Evolutionary conservation across 2,797 vertebrate genomes (phyloP), one percentile per base, ranked within the genome.

Genomic region (Varecia variegata): DNA sequence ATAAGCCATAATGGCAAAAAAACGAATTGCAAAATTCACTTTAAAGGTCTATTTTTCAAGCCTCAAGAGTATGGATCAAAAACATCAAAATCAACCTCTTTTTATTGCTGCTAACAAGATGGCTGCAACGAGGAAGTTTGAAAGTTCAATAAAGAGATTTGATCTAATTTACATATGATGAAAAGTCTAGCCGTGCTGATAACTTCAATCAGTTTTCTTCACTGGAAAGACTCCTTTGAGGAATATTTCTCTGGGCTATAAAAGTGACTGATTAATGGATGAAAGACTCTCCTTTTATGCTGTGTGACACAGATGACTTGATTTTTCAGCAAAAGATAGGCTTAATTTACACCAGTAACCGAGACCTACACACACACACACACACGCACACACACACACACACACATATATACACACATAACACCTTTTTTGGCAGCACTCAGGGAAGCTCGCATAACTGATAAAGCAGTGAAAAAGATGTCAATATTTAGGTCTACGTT

Each of bases 1-100:
- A 86, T 73, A 88, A 79, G 38, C 38, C 70, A 84, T 89, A 76
- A 65, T 86, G 47, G 32, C 76, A 83, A 83, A 80, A 87, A 87
- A 58, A 62, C 7, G 13, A 10, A 58, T 89, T 88, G 10, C 40
- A 81, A 13, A 88, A 65, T 38, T 65, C 13, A 88, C 35, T 82
- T 83, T 67, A 88, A 80, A 80, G 54, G 17, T 93, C 54, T 52
- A 70, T 52, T 95, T 95, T 92, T 94, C 45, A 96, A 54, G 52
- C 50, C 35, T 94, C 73, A 87, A 32, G 30, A 90, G 81, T 94
- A 43, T 93, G 70, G n/a, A 81, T 92, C 58, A 85, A 85, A 97
- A 89, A 81, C 25, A 35, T 32, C 38, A 89, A 83, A 52, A 38
- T 13, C 32, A 74, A 73, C 12, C 71, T 85, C 30, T 94, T 43